phyloP scores from a whole-genome alignment of 2,888 invertebrate genomes.

The Apodemia zela region DNA sequence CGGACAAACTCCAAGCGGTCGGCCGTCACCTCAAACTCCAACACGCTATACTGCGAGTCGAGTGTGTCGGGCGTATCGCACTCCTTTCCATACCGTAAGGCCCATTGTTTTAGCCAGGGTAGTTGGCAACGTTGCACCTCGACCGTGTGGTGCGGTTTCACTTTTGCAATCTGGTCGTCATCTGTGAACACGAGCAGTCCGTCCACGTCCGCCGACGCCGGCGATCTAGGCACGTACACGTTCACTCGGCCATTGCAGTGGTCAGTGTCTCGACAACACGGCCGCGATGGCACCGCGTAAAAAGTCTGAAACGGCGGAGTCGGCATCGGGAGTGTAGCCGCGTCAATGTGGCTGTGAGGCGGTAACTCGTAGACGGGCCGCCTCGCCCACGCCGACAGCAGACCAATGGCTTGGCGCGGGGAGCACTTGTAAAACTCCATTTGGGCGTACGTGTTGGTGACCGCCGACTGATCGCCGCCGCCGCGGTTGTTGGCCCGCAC shows the following conservation, averaged over 20 bases:
- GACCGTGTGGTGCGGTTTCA: background rate
- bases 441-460: constrained; percentile 6
- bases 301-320: constrained; percentile 6
- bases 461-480: constrained; percentile 8
- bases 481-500: constrained; percentile 3
- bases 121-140: constrained; percentile 5
- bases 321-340: constrained; percentile 2
- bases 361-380: background rate
- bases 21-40: constrained; percentile 2
- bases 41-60: constrained; percentile 9
- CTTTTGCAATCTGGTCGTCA: constrained; percentile 1
- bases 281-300: background rate
- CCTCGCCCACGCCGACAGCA: constrained; percentile 7
- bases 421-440: constrained; percentile 10
- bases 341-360: background rate
- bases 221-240: constrained; percentile 1
- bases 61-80: constrained; percentile 3
- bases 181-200: constrained; percentile 7
- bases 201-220: background rate
- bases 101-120: background rate
- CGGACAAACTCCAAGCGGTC: background rate
- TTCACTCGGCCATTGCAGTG: background rate
- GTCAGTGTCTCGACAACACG: background rate
- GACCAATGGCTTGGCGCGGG: background rate
- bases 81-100: background rate